These are phyloP conservation scores for Pelobates cultripes DNA, from an alignment of 2,797 vertebrate genomes.

Conservation along the genomic window DNA sequence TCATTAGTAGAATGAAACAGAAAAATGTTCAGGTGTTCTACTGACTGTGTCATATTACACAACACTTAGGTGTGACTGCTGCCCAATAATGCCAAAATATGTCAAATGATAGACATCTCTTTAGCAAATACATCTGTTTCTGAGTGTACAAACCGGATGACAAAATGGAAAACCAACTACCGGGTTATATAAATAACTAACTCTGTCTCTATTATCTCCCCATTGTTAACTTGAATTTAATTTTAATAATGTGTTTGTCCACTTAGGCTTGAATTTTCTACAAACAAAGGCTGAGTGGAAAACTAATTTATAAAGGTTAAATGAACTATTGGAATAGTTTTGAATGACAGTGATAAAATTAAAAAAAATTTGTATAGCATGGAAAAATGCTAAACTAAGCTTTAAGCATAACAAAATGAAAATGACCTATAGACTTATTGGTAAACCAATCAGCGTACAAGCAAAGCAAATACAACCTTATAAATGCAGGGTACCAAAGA, in stretches of 20 bases:
- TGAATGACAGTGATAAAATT: background rate
- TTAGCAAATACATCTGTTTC: conserved; percentile 30
- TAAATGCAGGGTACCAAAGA: background rate
- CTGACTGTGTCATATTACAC: conserved; percentile 22
- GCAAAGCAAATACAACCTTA: background rate
- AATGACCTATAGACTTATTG: background rate
- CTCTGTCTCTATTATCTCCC: background rate
- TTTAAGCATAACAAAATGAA: background rate
- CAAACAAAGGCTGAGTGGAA: conserved; percentile 29
- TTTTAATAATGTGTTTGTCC: conserved; percentile 31
- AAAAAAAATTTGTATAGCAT: background rate
- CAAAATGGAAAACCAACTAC: conserved; percentile 28
- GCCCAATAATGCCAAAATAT: conserved; percentile 14
- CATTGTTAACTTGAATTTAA: conserved; percentile 23
- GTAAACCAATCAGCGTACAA: background rate
- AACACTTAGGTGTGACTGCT: conserved; percentile 43
- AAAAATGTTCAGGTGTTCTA: conserved; percentile 38
- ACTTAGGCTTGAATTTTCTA: conserved; percentile 12
- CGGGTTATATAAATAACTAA: conserved; percentile 4
- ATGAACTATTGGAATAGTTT: conserved; percentile 19
- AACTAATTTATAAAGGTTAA: conserved; percentile 7
- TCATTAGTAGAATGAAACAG: conserved; percentile 53
- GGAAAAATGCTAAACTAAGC: conserved; percentile 4
- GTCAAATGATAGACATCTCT: conserved; percentile 35
- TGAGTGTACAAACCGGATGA: conserved; percentile 23